Evolutionary conservation across 2,888 invertebrate genomes (phyloP).

Genomic region (Cacoxenus indagator): DNA sequence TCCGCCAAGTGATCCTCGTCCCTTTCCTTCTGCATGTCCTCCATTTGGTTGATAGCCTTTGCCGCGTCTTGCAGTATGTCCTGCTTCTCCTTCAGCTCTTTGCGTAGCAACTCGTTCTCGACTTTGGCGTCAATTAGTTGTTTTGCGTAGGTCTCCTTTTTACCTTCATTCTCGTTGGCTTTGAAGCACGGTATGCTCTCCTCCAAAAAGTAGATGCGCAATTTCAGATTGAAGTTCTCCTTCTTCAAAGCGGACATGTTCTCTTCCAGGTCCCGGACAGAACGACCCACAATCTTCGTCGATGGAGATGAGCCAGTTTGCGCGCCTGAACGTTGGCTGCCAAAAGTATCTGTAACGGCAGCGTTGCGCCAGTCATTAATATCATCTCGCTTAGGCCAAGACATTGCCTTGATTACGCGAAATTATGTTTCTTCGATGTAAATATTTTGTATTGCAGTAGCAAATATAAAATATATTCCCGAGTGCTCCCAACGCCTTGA

Average conservation of each 20-base stretch:
- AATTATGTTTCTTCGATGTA: too few species aligned
- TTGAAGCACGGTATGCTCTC: conserved; percentile 76
- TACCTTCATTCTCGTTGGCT: conserved; percentile 47
- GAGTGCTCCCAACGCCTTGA: too few species aligned
- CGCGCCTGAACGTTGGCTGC: too few species aligned
- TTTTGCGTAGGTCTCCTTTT: conserved; percentile 71
- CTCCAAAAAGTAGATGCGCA: conserved; percentile 91
- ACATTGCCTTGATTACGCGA: too few species aligned
- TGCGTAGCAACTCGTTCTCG: conserved; percentile 81
- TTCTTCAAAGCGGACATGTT: conserved; percentile 85
- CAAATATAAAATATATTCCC: too few species aligned
- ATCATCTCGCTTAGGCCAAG: too few species aligned
- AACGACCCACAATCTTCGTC: conserved; percentile 75
- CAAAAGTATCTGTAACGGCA: conserved; percentile 37
- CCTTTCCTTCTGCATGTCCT: conserved; percentile 74
- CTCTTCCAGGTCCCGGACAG: conserved; percentile 92
- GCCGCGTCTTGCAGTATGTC: conserved; percentile 88
- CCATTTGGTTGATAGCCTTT: conserved; percentile 83
- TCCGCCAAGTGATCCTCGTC: conserved; percentile 61
- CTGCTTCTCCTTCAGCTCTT: conserved; percentile 86
- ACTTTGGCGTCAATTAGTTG: conserved; percentile 80
- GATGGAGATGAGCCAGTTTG: too few species aligned
- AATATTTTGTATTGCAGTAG: too few species aligned
- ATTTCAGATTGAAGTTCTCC: conserved; percentile 93
- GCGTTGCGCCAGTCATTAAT: too few species aligned